Evolutionary conservation across 2,113 vertebrate genomes (phyloP).

Genomic region (Nanger granti): DNA sequence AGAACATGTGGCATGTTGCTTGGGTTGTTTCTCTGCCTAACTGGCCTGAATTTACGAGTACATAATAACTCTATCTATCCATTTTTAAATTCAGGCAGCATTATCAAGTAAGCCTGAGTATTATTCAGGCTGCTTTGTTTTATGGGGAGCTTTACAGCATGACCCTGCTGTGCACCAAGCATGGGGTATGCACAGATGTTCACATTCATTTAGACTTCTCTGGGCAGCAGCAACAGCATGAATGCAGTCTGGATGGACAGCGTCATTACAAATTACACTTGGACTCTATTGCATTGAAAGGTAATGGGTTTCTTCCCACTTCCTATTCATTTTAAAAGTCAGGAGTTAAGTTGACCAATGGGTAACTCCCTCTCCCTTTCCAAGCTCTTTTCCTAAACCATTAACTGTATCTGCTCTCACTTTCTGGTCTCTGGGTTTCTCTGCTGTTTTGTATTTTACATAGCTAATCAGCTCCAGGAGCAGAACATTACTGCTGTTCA

Average conservation of each 20-base stretch:
- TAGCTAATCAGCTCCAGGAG: neutral
- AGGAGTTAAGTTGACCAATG: neutral
- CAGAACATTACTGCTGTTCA: neutral
- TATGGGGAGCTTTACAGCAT: conserved; percentile 52
- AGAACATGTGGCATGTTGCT: neutral
- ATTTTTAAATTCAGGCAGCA: conserved; percentile 24
- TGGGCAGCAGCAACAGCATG: conserved; percentile 27
- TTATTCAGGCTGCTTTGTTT: conserved; percentile 61
- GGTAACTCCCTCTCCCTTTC: neutral
- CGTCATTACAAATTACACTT: conserved; percentile 28
- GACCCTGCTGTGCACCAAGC: neutral
- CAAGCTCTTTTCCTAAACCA: conserved; percentile 26
- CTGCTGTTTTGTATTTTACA: conserved; percentile 31
- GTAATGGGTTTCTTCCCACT: conserved; percentile 10
- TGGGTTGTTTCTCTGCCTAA: conserved; percentile 37
- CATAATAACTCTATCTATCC: conserved; percentile 26
- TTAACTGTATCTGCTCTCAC: conserved; percentile 6
- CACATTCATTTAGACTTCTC: conserved; percentile 37
- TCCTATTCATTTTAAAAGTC: conserved; percentile 39
- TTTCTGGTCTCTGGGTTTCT: neutral
- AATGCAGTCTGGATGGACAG: neutral
- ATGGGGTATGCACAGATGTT: conserved; percentile 19
- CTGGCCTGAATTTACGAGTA: conserved; percentile 64
- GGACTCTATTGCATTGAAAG: conserved; percentile 12
- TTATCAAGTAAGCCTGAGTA: conserved; percentile 48